These are phyloP conservation scores for Pogonocherus hispidulus DNA, from an alignment of 2,888 invertebrate species.

Conservation along the genomic window DNA sequence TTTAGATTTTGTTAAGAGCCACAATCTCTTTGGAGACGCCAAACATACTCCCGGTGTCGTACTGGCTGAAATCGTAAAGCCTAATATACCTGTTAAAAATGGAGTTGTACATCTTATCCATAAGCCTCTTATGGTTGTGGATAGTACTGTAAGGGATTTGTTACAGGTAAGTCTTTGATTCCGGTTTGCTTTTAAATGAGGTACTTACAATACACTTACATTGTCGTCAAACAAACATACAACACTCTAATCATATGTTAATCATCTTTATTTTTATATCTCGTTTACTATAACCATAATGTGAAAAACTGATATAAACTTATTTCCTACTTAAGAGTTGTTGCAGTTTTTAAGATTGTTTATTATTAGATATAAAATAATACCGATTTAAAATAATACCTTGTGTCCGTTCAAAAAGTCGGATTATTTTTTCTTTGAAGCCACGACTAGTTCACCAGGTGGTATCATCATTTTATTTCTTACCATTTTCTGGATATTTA, in stretches of 20 bases:
- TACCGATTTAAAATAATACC: not conserved
- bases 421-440: too few relatives aligned
- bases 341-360: conserved; percentile 52
- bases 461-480: too few relatives aligned
- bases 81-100: conserved; percentile 92
- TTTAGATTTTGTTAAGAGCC: conserved; percentile 87
- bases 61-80: conserved; percentile 87
- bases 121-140: conserved; percentile 91
- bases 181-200: not conserved
- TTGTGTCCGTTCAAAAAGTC: too few relatives aligned
- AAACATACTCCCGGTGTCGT: conserved; percentile 88
- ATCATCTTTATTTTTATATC: not conserved
- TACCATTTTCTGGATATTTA: too few relatives aligned
- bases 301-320: too few relatives aligned
- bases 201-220: not conserved
- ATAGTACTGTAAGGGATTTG: conserved; percentile 88
- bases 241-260: not conserved
- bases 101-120: conserved; percentile 95
- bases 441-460: too few relatives aligned
- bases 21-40: conserved; percentile 83
- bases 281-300: not conserved
- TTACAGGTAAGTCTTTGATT: conserved; percentile 79
- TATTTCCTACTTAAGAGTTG: conserved; percentile 34
- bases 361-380: too few relatives aligned
- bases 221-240: not conserved